Evolutionary conservation across 2,113 vertebrate genomes (phyloP), one percentile per base, ranked within the genome.

Genomic region (Phaetusa simplex): DNA sequence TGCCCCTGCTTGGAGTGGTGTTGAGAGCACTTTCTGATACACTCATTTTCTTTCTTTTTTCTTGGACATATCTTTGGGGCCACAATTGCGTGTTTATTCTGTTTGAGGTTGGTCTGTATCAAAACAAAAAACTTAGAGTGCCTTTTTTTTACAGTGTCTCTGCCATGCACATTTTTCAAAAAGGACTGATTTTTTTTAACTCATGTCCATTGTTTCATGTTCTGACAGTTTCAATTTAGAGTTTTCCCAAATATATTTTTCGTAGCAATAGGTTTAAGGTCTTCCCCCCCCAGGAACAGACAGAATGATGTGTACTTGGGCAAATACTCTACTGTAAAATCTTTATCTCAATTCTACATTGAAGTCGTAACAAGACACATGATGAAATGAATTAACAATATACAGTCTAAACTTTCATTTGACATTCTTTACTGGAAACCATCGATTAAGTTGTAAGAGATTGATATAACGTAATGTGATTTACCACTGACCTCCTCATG

Each of bases 261-360:
- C 18, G 26, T 70, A 53, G 27, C 12, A 43, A 36, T 26, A 64
- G 34, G 42, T 38, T 77, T 29, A 38, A 83, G 40, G 29, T 21
- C 0, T 11, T 24, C 12, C 3, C 23, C 23, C 11, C 7, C 20
- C 1, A 16, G 23, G 23, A 66, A 18, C 38, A 59, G 52, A 38
- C 27, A 43, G 65, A 55, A 86, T 23, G 38, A 34, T 55, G 5
- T 78, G 11, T 50, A 14, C 29, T 76, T 47, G 40, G 52, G 34
- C 38, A 96, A 38, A 73, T 45, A 64, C 13, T 85, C 23, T 73
- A 2, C 78, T 36, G 8, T 38, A 5, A 72, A 66, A 9, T 34
- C 32, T 61, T 82, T 30, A 69, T 65, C 36, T 77, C 9, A 53
- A 0, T 64, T 94, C 45, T 32, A 4, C 29, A 22, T 3, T 78